These are phyloP conservation scores for Redunca redunca DNA, from an alignment of 2,113 vertebrate species.

Conservation along the genomic window DNA sequence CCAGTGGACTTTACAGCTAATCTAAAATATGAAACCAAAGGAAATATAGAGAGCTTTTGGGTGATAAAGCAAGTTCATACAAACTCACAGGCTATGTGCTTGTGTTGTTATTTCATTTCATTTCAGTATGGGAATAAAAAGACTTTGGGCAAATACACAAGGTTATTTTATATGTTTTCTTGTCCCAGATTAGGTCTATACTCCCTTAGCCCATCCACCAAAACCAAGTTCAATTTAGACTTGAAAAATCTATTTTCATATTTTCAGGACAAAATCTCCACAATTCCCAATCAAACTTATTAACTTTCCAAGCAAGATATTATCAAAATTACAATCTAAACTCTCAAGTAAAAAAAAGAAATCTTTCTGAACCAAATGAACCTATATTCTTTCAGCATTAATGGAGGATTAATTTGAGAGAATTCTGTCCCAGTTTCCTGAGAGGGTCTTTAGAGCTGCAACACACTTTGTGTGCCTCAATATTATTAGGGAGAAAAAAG, in stretches of 20 bases:
- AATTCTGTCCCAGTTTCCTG: background rate
- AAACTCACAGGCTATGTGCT: constrained; percentile 13
- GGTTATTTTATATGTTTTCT: background rate
- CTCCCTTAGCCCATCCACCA: background rate
- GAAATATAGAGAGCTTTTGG: constrained; percentile 32
- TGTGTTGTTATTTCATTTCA: background rate
- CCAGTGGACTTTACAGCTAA: background rate
- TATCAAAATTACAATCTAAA: background rate
- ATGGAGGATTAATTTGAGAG: background rate
- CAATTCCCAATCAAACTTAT: background rate
- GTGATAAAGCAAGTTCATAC: constrained; percentile 28
- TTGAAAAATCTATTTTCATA: background rate
- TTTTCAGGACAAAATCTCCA: background rate
- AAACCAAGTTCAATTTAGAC: background rate
- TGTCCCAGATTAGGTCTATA: background rate
- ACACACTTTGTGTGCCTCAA: background rate
- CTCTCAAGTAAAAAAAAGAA: background rate
- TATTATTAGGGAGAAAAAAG: background rate
- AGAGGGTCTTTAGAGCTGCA: background rate
- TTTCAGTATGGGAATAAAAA: background rate
- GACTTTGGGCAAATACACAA: constrained; percentile 28
- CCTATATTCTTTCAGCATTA: background rate
- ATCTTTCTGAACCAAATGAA: background rate
- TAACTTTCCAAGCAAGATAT: background rate
- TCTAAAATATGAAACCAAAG: constrained; percentile 28